Evolutionary conservation across 2,113 vertebrate species (phyloP), one percentile per base, ranked within the genome.

Genomic region (Saccopteryx leptura): DNA sequence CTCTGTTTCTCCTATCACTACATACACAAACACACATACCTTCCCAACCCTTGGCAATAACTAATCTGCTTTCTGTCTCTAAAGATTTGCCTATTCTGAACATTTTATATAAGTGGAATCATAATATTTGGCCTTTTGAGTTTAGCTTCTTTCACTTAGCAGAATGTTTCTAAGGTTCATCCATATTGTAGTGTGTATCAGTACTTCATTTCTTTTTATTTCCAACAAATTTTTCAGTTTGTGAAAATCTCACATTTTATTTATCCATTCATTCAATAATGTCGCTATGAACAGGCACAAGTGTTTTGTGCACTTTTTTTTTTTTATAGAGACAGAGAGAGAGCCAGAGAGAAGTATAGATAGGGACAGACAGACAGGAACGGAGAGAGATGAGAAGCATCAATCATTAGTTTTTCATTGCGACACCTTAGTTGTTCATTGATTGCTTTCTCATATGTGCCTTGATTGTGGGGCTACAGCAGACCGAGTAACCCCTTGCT

Each of bases 131-230:
- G 26, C 54, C 63, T 94, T 89, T 66, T 63, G 58, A 74, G 48
- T 91, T 82, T 95, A 58, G 8, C 66, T 95, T 88, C 68, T 93
- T 96, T 92, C 31, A 71, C 23, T 50, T 74, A 33, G 21, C n/a
- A 54, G 48, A 83, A 76, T 65, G 24, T 95, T 84, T 92, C 19
- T 13, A 76, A 48, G 17, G 54, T 66, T 93, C 21, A 88, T 63
- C 52, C 21, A n/a, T 52, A 15, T 33, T 68, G 15, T 28, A 58
- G 31, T 33, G 31, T 71, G 9, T 68, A 46, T 33, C 14, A 72
- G 19, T 92, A 58, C 48, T 81, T 92, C 28, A 79, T 88, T 83
- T 54, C 48, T 83, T 86, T 92, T 78, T 79, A 39, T 75, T 90
- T 80, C 54, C 48, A 94, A 50, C 2, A 78, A 80, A 65, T 87